These are phyloP conservation scores for Pseudomyrmex flavicornis DNA, from an alignment of 1,140 invertebrate genomes.

Conservation along the genomic window DNA sequence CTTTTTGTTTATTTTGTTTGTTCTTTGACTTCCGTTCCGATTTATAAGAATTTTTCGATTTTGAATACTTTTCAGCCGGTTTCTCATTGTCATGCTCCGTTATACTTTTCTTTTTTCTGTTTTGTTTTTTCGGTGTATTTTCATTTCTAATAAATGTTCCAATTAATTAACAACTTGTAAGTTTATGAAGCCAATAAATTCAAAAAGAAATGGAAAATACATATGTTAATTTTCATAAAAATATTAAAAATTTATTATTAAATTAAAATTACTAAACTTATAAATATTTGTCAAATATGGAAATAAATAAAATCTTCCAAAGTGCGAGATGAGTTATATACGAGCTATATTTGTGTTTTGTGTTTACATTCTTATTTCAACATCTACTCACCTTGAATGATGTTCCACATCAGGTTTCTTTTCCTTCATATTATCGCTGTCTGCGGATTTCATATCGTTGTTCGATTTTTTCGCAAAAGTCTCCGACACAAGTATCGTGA, in stretches of 20 bases:
- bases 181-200: not conserved
- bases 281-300: too few relatives aligned
- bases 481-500: conserved; percentile 56
- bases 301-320: too few relatives aligned
- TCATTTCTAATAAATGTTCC: conserved; percentile 15
- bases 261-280: too few relatives aligned
- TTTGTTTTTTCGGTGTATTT: not conserved
- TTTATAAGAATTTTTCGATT: conserved; percentile 50
- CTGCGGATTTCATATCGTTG: conserved; percentile 47
- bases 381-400: conserved; percentile 59
- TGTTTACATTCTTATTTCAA: not conserved
- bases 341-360: too few relatives aligned
- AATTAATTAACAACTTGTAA: conserved; percentile 7
- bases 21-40: conserved; percentile 33
- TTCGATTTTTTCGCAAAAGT: conserved; percentile 52
- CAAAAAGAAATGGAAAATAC: not conserved
- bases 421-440: not conserved
- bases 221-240: not conserved
- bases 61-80: conserved; percentile 26
- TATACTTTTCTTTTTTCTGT: conserved; percentile 22
- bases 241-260: not conserved
- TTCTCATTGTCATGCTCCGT: not conserved
- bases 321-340: too few relatives aligned
- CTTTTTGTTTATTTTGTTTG: conserved; percentile 16
- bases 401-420: conserved; percentile 35